phyloP scores from a whole-genome alignment of 2,888 invertebrate genomes.

The Drosophila infuscata region DNA sequence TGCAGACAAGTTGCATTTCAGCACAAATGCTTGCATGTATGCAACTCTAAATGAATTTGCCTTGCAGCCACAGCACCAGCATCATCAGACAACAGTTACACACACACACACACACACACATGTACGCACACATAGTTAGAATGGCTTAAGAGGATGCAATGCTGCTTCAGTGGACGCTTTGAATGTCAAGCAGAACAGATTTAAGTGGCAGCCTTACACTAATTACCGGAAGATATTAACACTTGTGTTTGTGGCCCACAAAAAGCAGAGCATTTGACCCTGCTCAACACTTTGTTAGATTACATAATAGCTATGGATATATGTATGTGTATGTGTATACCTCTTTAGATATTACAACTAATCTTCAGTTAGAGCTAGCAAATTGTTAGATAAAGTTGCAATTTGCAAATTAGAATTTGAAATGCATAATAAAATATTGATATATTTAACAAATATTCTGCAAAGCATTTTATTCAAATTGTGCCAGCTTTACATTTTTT shows the following conservation, averaged over 20 bases:
- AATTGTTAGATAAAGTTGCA: not conserved
- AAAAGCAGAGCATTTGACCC: slow-evolving; percentile 52
- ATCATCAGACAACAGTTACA: slow-evolving; percentile 29
- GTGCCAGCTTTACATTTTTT: too few species aligned
- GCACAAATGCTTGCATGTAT: slow-evolving; percentile 79
- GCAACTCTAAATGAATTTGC: slow-evolving; percentile 78
- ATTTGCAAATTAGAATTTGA: not conserved
- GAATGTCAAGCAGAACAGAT: slow-evolving; percentile 72
- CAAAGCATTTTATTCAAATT: not conserved
- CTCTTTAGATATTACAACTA: not conserved
- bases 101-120: slow-evolving; percentile 2
- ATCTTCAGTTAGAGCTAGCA: not conserved
- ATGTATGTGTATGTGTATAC: not conserved
- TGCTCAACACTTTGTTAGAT: slow-evolving; percentile 25
- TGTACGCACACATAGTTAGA: slow-evolving; percentile 15
- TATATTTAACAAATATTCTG: not conserved
- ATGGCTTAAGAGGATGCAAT: slow-evolving; percentile 42
- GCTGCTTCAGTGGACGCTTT: slow-evolving; percentile 70
- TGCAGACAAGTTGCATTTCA: slow-evolving; percentile 80
- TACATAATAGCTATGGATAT: not conserved
- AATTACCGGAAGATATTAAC: slow-evolving; percentile 83
- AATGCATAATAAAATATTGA: not conserved
- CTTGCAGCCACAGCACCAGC: slow-evolving; percentile 31
- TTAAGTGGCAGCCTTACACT: slow-evolving; percentile 74
- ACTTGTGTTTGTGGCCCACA: slow-evolving; percentile 65